phyloP scores from a whole-genome alignment of 2,888 invertebrate genomes.

The Biston betularia region DNA sequence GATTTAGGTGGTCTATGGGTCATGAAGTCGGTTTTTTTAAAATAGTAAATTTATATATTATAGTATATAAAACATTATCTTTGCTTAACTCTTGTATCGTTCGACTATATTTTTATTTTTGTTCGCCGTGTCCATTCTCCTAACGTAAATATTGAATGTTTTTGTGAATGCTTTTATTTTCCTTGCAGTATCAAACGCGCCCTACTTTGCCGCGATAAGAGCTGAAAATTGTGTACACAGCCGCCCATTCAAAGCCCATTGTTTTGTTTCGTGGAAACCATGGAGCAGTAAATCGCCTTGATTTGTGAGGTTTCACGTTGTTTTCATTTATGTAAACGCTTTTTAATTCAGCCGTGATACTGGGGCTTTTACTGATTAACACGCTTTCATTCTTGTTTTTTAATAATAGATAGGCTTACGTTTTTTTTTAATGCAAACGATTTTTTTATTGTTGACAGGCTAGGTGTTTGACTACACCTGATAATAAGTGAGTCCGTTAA shows the following conservation, averaged over 20 bases:
- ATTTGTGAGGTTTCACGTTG: constrained; percentile 16
- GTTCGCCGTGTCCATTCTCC: not conserved
- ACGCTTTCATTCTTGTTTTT: not conserved
- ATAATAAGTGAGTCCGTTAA: too few species aligned
- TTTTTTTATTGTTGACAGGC: too few species aligned
- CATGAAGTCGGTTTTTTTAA: too few species aligned
- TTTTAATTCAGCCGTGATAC: constrained; percentile 11
- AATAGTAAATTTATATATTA: too few species aligned
- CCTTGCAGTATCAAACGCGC: constrained; percentile 36
- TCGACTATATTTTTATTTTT: not conserved
- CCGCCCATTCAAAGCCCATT: constrained; percentile 16
- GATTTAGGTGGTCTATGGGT: too few species aligned
- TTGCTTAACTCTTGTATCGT: not conserved
- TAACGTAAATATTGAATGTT: constrained; percentile 9
- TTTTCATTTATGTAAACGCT: constrained; percentile 6
- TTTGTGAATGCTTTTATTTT: constrained; percentile 26
- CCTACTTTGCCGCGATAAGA: constrained; percentile 43
- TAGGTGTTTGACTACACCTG: too few species aligned
- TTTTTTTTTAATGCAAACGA: too few species aligned
- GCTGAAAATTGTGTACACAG: constrained; percentile 39
- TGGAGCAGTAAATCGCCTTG: constrained; percentile 25
- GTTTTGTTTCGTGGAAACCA: constrained; percentile 23
- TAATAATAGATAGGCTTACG: not conserved
- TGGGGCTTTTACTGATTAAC: not conserved
- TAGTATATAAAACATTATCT: too few species aligned